Evolutionary conservation across 2,797 vertebrate species (phyloP).

Genomic region (Eulemur rubriventer): DNA sequence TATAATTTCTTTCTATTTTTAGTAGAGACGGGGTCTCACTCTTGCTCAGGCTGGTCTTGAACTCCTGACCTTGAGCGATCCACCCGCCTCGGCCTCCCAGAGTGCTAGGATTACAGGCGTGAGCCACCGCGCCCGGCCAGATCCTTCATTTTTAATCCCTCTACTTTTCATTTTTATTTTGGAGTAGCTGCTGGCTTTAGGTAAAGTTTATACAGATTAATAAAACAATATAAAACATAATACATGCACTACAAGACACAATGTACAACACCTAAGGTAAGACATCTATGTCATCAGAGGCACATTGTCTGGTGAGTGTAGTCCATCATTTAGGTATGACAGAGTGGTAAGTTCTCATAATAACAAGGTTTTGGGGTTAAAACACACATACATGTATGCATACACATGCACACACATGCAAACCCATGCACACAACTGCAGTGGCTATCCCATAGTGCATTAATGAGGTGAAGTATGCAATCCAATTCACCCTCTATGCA

Average conservation of each 20-base stretch:
- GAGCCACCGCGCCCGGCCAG: no score
- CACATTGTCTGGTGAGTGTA: conserved; percentile 68
- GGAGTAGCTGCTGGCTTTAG: not conserved
- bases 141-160: conserved; percentile 2
- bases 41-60: no score
- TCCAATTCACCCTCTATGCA: not conserved
- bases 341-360: not conserved
- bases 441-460: not conserved
- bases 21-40: no score
- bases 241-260: conserved; percentile 42
- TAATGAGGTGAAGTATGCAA: not conserved
- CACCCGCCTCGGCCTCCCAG: no score
- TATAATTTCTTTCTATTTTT: no score
- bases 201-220: not conserved
- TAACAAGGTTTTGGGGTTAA: not conserved
- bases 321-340: not conserved
- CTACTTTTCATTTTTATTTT: conserved; percentile 7
- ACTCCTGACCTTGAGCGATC: no score
- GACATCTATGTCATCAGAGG: conserved; percentile 53
- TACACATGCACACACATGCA: not conserved
- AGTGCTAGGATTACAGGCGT: no score
- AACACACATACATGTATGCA: not conserved
- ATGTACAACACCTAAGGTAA: conserved; percentile 3
- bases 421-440: not conserved
- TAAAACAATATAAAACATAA: conserved; percentile 12